Percentiles rank a stretch among this genome's conserved stretches.
These are phyloP conservation scores for Mirounga angustirostris DNA, from an alignment of 2,113 vertebrate genomes.

Conservation along the genomic window DNA sequence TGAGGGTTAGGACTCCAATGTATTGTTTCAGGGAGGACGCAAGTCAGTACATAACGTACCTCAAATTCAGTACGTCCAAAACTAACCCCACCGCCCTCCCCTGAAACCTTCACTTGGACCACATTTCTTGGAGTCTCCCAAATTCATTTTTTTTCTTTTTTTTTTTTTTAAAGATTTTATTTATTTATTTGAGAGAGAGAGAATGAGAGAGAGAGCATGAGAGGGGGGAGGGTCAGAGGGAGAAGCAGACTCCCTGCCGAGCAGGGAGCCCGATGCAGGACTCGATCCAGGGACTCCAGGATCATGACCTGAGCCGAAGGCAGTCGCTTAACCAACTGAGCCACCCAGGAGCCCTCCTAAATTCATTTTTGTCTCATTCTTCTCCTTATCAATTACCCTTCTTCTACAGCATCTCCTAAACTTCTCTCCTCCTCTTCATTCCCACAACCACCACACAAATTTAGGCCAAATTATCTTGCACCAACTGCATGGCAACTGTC, in stretches of 20 bases:
- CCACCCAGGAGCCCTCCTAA: background rate
- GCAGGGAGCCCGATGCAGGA: too few species aligned
- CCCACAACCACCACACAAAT: background rate
- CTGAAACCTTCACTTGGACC: background rate
- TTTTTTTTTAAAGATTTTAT: too few species aligned
- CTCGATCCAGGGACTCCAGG: too few species aligned
- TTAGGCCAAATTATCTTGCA: background rate
- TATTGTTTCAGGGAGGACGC: background rate
- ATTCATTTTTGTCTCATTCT: background rate
- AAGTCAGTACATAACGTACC: background rate
- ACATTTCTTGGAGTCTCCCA: background rate
- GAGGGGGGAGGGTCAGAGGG: too few species aligned
- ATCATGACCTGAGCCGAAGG: too few species aligned
- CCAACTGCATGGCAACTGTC: background rate
- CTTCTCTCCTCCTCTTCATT: background rate
- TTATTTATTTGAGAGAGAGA: too few species aligned
- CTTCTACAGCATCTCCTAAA: background rate
- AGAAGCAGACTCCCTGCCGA: too few species aligned
- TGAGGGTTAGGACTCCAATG: background rate
- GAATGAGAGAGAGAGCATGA: too few species aligned
- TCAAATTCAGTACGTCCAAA: background rate
- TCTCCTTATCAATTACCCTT: background rate
- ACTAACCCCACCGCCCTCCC: background rate
- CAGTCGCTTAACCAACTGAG: too few species aligned
- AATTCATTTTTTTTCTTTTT: background rate